Base-by-base conservation (phyloP, 1,140 invertebrate genomes). In the Bombus impatiens region DNA sequence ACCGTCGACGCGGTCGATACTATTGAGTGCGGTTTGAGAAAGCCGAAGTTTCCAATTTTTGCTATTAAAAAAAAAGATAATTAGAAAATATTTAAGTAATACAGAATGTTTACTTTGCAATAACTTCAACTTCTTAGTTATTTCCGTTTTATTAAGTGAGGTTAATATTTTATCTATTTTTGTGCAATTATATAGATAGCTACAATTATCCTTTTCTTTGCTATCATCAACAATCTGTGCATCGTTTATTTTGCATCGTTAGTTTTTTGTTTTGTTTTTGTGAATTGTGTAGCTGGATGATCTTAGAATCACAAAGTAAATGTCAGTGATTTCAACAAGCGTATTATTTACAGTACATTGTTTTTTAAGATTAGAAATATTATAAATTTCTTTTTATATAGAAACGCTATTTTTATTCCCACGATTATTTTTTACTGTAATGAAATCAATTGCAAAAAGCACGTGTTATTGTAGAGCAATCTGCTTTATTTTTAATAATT, bases 1-100 rank as follows among this genome's bases (percentile, higher is more conserved):
- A 65, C 86, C 44, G 75, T 81, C 86, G 84, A 78, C 78, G 82
- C 82, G 86, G 75, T 82, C 77, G 84, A 65, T 82, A 80, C 40
- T 53, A 22, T 53, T 53, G 2, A 53, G 47, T 53, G 47, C 18
- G 18, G 47, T 53, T 53, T 53, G 6, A 22, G 47, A 53, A 53
- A 53, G 18, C 47, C 47, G 18, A 53, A 53, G 47, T 53, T 53
- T 53, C 18, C 5, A 53, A 53, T 53, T 53, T 53, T 53, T 22
- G 47, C 18, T 53, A 53, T 53, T 53, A 53, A 53, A 53, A 62
- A 62, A 62, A 62, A n/a, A 62, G 28, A 28, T 62, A 62, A 62
- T 62, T 62, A 12, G 28, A n/a, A 62, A 62, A n/a, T 62, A 62
- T 62, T 62, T 62, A n/a, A 62, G 3, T n/a, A 62, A 62, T n/a